Base-by-base conservation (phyloP, 2,113 vertebrate species). In the Scytalopus superciliaris region DNA sequence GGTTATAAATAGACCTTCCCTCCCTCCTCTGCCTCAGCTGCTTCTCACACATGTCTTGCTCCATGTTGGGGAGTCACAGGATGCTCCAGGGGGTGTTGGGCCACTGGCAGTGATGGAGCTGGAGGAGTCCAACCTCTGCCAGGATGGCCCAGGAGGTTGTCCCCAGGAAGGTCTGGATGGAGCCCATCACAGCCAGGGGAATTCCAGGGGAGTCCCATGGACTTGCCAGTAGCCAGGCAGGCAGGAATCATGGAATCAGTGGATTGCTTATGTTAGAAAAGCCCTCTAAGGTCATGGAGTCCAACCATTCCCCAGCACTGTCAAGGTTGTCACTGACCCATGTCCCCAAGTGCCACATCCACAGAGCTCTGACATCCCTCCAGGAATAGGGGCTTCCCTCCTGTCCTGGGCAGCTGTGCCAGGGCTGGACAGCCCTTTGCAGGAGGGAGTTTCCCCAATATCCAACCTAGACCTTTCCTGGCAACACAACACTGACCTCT, bases 1-100 rank as follows among this genome's bases (percentile, higher is more conserved):
- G 55, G 57, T 83, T 96, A 94, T 83, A 96, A 96, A 93, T 93
- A 96, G 83, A 24, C 39, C 39, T 72, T 42, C 62, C 93, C 0
- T 17, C 52, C 17, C 70, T 52, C 7, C 78, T 14, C 40, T 4
- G 50, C 52, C 75, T 85, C 80, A 25, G 85, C 75, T 37, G 53
- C 90, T 45, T 50, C 84, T 72, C 74, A 13, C 47, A 5, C 21
- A 12, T 3, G 53, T 72, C 73, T 30, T 30, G 50, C 42, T 40
- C 68, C 2, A 0, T 0, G 31, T 1, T 9, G 33, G 7, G 8
- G 40, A 62, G 47, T 35, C 5, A 2, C 5, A 3, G 50, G 82
- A 31, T 22, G 53, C 49, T 30, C 4, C 12, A 0, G 55, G 19
- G 39, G 40, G 1, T 7, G 8, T 2, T 1, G 4, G 77, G 62